Conservation (phyloP, 2,797 vertebrate genomes). For the Enteromius trimaculatus region DNA sequence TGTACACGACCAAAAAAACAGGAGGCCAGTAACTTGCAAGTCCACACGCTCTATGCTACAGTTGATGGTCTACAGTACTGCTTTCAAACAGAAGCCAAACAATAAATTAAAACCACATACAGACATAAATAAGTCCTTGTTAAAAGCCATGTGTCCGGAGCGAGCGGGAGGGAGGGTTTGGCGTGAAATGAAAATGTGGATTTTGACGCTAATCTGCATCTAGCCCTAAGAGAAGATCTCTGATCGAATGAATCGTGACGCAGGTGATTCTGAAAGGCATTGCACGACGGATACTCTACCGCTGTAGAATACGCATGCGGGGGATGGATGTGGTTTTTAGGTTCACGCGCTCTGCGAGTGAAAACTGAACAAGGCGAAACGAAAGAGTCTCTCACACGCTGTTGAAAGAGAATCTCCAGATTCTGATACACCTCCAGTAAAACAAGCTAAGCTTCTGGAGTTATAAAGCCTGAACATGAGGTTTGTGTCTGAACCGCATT, state of each 20-base stretch:
- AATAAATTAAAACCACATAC: conserved; percentile 50
- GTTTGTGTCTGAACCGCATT: not conserved
- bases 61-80: conserved; percentile 63
- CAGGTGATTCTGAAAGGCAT: not conserved
- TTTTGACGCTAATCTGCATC: conserved; percentile 36
- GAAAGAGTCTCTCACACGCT: not conserved
- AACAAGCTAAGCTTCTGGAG: not conserved
- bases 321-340: not conserved
- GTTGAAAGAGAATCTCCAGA: not conserved
- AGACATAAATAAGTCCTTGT: conserved; percentile 27
- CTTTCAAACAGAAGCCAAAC: conserved; percentile 61
- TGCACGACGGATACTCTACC: not conserved
- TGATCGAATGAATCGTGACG: not conserved
- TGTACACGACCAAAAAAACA: conserved; percentile 69
- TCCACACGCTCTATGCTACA: conserved; percentile 65
- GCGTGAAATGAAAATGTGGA: conserved; percentile 58
- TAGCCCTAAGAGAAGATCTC: conserved; percentile 57
- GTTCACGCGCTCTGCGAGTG: not conserved
- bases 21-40: conserved; percentile 80
- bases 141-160: conserved; percentile 59
- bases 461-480: not conserved
- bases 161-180: conserved; percentile 73
- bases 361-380: conserved; percentile 7
- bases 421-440: not conserved
- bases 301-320: not conserved